Percentiles rank a stretch among this genome's conserved stretches.
phyloP scores from a whole-genome alignment of 2,113 vertebrate species.

The Oryctolagus cuniculus region DNA sequence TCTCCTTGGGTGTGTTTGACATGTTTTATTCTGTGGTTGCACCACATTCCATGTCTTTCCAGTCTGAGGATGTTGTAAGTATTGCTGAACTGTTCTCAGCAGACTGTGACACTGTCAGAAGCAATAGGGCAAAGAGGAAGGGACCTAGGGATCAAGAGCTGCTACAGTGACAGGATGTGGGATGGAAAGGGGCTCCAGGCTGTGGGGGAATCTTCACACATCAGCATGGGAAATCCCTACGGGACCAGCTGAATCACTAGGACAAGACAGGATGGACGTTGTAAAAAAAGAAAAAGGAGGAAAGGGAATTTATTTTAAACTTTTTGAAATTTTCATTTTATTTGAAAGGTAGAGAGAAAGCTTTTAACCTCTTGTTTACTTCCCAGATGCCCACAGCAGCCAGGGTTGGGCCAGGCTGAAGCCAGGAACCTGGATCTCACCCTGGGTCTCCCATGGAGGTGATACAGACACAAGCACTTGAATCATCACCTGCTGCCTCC shows the following conservation, averaged over 20 bases:
- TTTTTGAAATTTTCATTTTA: too few species aligned
- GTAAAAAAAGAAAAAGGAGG: background rate
- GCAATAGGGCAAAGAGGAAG: background rate
- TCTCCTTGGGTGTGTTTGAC: background rate
- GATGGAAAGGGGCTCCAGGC: background rate
- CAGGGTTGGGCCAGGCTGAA: too few species aligned
- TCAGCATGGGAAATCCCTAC: background rate
- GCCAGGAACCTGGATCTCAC: too few species aligned
- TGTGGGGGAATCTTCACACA: background rate
- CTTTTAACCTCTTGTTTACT: too few species aligned
- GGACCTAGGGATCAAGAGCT: background rate
- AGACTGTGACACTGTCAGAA: background rate
- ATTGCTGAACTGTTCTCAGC: background rate
- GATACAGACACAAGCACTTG: too few species aligned
- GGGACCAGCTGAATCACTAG: background rate
- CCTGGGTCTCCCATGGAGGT: too few species aligned
- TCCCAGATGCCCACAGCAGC: too few species aligned
- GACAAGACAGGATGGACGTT: background rate
- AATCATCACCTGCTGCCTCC: too few species aligned
- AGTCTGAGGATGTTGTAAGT: background rate
- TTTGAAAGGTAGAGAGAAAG: too few species aligned
- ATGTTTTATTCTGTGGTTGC: background rate
- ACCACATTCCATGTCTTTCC: background rate
- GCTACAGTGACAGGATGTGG: background rate
- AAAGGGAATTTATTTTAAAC: too few species aligned